Evolutionary conservation across 2,113 vertebrate genomes (phyloP), one percentile per base, ranked within the genome.

Genomic region (Struthio camelus): DNA sequence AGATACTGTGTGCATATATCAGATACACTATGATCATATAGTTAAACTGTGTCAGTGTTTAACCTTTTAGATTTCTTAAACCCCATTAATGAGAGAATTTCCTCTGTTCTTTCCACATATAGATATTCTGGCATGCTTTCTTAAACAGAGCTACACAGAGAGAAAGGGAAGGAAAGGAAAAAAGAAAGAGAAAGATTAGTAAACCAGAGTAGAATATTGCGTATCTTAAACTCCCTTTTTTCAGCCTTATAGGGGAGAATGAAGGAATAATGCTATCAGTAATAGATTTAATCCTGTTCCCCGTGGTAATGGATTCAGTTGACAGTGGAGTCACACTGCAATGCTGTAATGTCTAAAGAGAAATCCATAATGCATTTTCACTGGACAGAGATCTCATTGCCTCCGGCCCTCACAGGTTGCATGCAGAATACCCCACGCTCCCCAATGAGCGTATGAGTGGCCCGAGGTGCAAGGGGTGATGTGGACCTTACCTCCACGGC

Each of bases 401-500:
- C 42, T 10, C 4, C 5, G 44, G 66, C 30, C 62, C 32, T 84
- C 69, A 6, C 18, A 16, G 80, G 42, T 1, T 48, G 59, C 62
- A 9, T 3, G 17, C 23, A 59, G 69, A 64, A 22, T 2, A 15
- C 27, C 65, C 58, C 20, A 6, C 1, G 23, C 88, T 51, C 81
- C 97, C 87, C 89, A 88, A 97, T 14, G 56, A 94, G 83, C 22
- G n/a, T 54, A 72, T 42, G 50, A 48, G 25, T 11, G n/a, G 56
- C 36, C 1, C 9, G 54, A 24, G 10, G 44, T 67, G 56, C 38
- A 76, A 36, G 56, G 16, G 0, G 2, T 61, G 40, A 23, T 42
- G 14, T 73, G 90, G 66, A 78, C 94, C 98, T 99, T 98, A 99
- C 99, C 99, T 99, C 99, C 12, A 99, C 99, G 51, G 99, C 99